Percentiles rank a stretch among this genome's conserved stretches.
These are phyloP conservation scores for Xestia rhomboidea DNA, from an alignment of 2,888 invertebrate genomes.

Conservation along the genomic window DNA sequence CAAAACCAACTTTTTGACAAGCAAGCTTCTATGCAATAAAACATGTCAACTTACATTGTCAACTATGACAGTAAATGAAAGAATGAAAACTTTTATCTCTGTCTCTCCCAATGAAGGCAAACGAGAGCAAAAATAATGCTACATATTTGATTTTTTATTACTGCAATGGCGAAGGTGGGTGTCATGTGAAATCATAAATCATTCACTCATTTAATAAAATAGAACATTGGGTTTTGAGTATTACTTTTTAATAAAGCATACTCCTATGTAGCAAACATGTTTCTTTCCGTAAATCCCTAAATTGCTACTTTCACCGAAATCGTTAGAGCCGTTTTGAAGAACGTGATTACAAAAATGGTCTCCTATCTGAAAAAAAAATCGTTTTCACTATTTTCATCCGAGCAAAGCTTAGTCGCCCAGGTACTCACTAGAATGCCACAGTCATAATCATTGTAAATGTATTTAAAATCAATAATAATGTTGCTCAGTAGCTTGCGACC, in stretches of 20 bases:
- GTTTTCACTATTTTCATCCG: too few relatives aligned
- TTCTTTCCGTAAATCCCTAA: not conserved
- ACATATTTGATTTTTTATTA: not conserved
- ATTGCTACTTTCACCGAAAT: not conserved
- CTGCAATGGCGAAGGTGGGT: not conserved
- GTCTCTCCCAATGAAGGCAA: not conserved
- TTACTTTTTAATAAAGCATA: too few relatives aligned
- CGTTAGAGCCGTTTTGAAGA: not conserved
- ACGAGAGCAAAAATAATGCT: not conserved
- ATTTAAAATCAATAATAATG: too few relatives aligned
- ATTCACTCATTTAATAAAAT: slow-evolving; percentile 41
- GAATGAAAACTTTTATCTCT: not conserved
- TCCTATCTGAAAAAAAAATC: not conserved
- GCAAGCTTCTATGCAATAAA: not conserved
- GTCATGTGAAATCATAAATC: slow-evolving; percentile 34
- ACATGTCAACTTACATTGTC: too few relatives aligned
- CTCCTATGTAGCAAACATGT: too few relatives aligned
- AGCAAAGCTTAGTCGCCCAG: too few relatives aligned
- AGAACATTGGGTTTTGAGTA: not conserved
- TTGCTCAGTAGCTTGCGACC: too few relatives aligned
- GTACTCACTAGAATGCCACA: too few relatives aligned
- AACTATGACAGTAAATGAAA: not conserved
- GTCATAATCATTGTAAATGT: too few relatives aligned
- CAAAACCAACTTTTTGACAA: slow-evolving; percentile 5
- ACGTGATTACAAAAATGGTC: not conserved